A percentile compares a stretch with the other conserved stretches of the same genome.
These are phyloP conservation scores for Palythoa caribaeorum DNA, from an alignment of 92 coral and sea anemone genomes.

Conservation along the genomic window DNA sequence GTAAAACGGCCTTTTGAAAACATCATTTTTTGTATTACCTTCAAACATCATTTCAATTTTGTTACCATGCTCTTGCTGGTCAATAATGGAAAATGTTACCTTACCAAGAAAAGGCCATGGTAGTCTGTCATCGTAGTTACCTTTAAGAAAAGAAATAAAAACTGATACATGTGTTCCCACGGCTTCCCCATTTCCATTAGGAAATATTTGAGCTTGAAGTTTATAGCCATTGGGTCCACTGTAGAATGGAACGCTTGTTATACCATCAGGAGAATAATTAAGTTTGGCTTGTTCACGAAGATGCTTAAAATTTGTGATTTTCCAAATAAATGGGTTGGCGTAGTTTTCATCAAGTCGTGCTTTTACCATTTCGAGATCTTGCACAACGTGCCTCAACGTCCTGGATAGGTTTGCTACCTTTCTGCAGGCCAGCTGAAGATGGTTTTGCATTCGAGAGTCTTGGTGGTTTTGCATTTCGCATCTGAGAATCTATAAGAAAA, in stretches of 20 bases:
- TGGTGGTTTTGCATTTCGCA: background rate
- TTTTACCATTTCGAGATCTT: background rate
- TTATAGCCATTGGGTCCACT: background rate
- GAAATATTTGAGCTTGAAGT: background rate
- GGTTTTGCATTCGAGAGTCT: background rate
- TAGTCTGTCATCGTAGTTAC: background rate
- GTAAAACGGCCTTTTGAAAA: background rate
- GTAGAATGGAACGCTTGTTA: background rate
- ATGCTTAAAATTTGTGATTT: background rate
- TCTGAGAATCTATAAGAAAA: background rate
- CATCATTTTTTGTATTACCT: background rate
- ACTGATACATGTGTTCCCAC: background rate
- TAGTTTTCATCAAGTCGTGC: background rate
- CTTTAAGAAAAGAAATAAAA: background rate
- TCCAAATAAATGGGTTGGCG: background rate
- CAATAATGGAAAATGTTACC: background rate
- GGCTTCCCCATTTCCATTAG: background rate
- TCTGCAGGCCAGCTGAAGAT: constrained; percentile 11
- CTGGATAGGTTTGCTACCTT: background rate
- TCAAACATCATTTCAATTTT: background rate
- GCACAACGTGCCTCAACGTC: background rate
- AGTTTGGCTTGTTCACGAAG: background rate
- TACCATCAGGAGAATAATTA: background rate
- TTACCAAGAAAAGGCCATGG: background rate
- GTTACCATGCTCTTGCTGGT: background rate